Base-by-base conservation (phyloP, 1,140 invertebrate genomes). In the Cylas formicarius region DNA sequence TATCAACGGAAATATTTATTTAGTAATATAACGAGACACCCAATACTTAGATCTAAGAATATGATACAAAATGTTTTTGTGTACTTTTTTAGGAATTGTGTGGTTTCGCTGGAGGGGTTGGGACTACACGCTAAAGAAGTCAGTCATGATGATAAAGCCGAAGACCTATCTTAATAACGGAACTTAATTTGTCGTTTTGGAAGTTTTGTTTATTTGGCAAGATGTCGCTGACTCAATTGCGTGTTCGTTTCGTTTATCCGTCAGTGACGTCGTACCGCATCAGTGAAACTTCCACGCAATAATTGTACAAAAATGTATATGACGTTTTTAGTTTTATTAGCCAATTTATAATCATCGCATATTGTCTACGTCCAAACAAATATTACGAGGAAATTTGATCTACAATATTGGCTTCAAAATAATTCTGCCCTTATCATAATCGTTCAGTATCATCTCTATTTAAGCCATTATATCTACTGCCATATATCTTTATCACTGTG, bases 51-150 rank as follows among this genome's bases (percentile, higher is more conserved):
- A 9, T n/a, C n/a, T n/a, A n/a, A n/a, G n/a, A n/a, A n/a, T n/a
- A n/a, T 9, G n/a, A n/a, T n/a, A n/a, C n/a, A n/a, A 6, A 7
- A 31, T 31, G 24, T 14, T 14, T 13, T 36, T 42, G 4, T 39
- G 19, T 52, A 31, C 34, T 36, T 9, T 63, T 61, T 17, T 64
- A 86, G 83, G 85, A 55, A 91, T 92, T 51, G 88, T 92, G 3
- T 91, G 88, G 88, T 92, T 91, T 76, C 80, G 87, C 52, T 92
- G 88, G 88, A 80, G 86, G 72, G 88, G 88, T 37, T 91, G 88
- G 88, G 88, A 92, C 63, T 92, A 92, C 68, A 90, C 87, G 8
- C 65, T 93, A 42, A 91, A 90, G 65, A 82, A 80, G 54, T 86
- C 88, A 0, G 81, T 77, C 27, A 90, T 92, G 85, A 89, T 91